Conservation (phyloP, 1,140 invertebrate species). For the Tribolium castaneum region DNA sequence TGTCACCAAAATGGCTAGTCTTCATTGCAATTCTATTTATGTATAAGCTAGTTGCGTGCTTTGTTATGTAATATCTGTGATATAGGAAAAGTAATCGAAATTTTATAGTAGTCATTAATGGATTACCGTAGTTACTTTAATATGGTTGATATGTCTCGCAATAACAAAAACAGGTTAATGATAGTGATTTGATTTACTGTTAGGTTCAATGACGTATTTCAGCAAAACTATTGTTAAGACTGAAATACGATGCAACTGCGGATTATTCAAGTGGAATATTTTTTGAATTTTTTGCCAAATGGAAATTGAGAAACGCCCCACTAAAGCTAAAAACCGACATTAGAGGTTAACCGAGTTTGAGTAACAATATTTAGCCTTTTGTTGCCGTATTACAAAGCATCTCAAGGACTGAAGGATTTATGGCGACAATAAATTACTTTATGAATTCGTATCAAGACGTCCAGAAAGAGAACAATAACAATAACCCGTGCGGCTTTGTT, state of each 20-base stretch:
- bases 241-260: background rate
- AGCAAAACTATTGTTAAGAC: background rate
- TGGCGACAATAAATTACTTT: too few species aligned
- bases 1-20: constrained; percentile 44
- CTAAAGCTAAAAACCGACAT: background rate
- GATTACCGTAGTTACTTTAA: constrained; percentile 47
- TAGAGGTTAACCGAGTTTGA: background rate
- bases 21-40: constrained; percentile 42
- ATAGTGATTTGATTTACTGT: constrained; percentile 37
- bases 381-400: too few species aligned
- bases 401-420: too few species aligned
- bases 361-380: background rate
- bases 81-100: constrained; percentile 51
- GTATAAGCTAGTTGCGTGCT: constrained; percentile 37
- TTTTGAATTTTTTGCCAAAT: background rate
- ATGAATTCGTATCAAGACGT: too few species aligned
- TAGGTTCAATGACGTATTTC: constrained; percentile 20
- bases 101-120: constrained; percentile 48
- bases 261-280: background rate
- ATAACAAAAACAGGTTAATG: constrained; percentile 50
- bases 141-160: constrained; percentile 47
- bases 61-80: constrained; percentile 44
- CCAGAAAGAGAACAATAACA: too few species aligned
- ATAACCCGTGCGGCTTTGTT: too few species aligned
- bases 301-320: background rate